A percentile compares a stretch with the other conserved stretches of the same genome.
phyloP scores from a whole-genome alignment of 37 sponge, comb jelly and placozoan species.

The Hexactinellida sp. region DNA sequence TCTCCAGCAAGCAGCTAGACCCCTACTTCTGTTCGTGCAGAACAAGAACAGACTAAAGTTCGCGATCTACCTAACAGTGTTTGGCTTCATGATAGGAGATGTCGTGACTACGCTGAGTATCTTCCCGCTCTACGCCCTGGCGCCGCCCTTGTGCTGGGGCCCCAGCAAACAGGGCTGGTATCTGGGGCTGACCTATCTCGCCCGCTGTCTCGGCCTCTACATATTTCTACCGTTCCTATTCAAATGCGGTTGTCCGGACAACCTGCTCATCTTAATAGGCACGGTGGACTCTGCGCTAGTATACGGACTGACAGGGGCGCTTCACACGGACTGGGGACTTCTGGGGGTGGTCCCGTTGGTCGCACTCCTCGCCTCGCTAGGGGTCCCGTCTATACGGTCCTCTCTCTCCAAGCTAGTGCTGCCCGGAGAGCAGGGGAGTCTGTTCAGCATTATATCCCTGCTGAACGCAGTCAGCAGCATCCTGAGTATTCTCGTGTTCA shows the following conservation, averaged over 20 bases:
- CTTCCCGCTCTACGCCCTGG: not conserved
- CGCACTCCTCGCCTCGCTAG: not conserved
- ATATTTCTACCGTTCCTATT: not conserved
- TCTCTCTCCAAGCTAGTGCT: conserved; percentile 2
- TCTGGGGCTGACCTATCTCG: not conserved
- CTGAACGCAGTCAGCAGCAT: not conserved
- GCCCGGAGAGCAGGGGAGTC: not conserved
- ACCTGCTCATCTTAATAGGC: not conserved
- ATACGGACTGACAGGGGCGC: not conserved
- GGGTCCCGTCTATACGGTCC: not conserved
- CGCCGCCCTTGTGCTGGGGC: not conserved
- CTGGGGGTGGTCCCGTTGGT: not conserved
- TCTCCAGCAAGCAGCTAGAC: not conserved
- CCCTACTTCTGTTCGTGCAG: not conserved
- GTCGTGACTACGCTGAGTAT: not conserved
- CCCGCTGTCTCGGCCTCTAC: not conserved
- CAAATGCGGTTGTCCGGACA: conserved; percentile 1
- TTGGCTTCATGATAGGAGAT: conserved; percentile 8
- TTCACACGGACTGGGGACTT: not conserved
- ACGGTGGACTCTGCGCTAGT: not conserved
- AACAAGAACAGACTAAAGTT: not conserved
- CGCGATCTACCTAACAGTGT: conserved; percentile 1
- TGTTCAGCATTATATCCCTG: not conserved
- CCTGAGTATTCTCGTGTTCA: not conserved
- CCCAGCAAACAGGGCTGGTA: not conserved